These are phyloP conservation scores for Sturmia bella DNA, from an alignment of 2,888 invertebrate genomes.

Conservation along the genomic window DNA sequence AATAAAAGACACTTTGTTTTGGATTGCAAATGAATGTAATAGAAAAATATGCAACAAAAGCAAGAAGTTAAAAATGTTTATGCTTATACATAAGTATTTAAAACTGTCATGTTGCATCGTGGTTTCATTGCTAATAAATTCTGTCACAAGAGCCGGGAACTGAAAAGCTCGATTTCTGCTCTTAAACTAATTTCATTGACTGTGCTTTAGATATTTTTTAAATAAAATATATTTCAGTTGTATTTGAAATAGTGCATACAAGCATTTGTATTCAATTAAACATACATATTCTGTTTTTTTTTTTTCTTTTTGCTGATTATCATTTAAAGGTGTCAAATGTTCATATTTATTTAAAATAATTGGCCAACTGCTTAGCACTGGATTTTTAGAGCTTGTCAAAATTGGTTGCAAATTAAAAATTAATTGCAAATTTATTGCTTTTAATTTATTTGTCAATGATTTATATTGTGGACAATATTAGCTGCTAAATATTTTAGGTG, in stretches of 20 bases:
- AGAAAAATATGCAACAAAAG: too few relatives aligned
- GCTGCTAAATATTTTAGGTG: conserved; percentile 42
- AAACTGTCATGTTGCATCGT: too few relatives aligned
- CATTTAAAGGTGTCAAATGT: conserved; percentile 68
- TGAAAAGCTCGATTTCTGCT: too few relatives aligned
- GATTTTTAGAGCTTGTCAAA: conserved; percentile 67
- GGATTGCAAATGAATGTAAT: not conserved
- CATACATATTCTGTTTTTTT: too few relatives aligned
- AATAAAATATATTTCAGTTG: conserved; percentile 11
- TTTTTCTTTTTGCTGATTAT: conserved; percentile 56
- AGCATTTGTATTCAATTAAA: not conserved
- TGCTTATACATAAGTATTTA: too few relatives aligned
- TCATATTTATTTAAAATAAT: conserved; percentile 71
- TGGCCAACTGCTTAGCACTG: conserved; percentile 56
- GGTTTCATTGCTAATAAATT: too few relatives aligned
- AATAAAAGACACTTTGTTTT: not conserved
- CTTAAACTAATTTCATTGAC: not conserved
- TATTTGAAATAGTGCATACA: not conserved
- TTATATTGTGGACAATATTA: conserved; percentile 72
- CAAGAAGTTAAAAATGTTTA: too few relatives aligned
- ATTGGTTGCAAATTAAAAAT: conserved; percentile 77
- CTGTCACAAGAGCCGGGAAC: too few relatives aligned
- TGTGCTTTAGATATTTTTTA: conserved; percentile 22
- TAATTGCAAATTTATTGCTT: conserved; percentile 79
- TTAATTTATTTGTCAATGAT: conserved; percentile 78